These are phyloP conservation scores for Pseudochaenichthys georgianus DNA, from an alignment of 2,797 vertebrate species.

Conservation along the genomic window DNA sequence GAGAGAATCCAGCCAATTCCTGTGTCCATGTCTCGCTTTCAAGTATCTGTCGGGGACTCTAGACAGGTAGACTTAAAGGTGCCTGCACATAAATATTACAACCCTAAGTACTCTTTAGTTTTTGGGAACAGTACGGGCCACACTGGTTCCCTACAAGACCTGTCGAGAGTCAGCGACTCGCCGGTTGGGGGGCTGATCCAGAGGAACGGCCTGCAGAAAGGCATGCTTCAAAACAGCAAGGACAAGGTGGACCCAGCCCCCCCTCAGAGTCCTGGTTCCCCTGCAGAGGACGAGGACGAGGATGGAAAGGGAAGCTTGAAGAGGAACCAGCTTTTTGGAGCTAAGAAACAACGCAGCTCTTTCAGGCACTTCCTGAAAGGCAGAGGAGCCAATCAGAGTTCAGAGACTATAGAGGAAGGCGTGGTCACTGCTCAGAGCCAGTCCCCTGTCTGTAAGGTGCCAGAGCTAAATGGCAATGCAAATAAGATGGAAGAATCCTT, in stretches of 20 bases:
- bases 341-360: constrained; percentile 76
- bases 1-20: constrained; percentile 43
- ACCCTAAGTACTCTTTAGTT: constrained; percentile 95
- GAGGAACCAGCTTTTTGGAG: constrained; percentile 41
- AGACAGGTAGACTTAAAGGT: constrained; percentile 77
- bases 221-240: constrained; percentile 17
- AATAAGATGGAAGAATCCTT: constrained; percentile 76
- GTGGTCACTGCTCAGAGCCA: constrained; percentile 57
- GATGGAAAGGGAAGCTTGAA: constrained; percentile 59
- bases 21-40: constrained; percentile 81
- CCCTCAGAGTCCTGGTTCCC: constrained; percentile 6
- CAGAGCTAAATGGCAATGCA: constrained; percentile 39
- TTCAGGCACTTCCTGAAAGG: constrained; percentile 81
- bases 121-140: constrained; percentile 82
- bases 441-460: constrained; percentile 4
- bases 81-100: constrained; percentile 93
- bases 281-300: constrained; percentile 46
- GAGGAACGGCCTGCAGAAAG: constrained; percentile 52
- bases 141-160: constrained; percentile 81
- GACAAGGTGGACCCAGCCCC: constrained; percentile 34
- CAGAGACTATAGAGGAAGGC: constrained; percentile 72
- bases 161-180: constrained; percentile 60
- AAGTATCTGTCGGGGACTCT: constrained; percentile 74
- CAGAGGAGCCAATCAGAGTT: constrained; percentile 60
- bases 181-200: constrained; percentile 10